A percentile compares a stretch with the other conserved stretches of the same genome.
Evolutionary conservation across 2,888 invertebrate species (phyloP).

Genomic region (Spilarctia lutea): DNA sequence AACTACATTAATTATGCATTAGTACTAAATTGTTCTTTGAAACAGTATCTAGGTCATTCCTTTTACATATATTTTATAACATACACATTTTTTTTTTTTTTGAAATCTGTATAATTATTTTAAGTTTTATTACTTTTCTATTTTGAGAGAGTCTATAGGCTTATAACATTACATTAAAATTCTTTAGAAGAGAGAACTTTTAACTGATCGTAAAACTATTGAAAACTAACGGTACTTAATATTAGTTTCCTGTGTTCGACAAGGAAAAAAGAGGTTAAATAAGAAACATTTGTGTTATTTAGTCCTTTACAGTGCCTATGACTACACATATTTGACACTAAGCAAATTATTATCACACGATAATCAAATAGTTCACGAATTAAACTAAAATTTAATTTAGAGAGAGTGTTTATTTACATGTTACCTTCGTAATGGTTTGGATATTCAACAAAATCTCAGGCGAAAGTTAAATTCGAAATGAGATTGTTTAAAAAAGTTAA

Average conservation of each 20-base stretch:
- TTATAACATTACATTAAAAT: too few relatives aligned
- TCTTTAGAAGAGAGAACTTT: too few relatives aligned
- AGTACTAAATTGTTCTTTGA: neutral
- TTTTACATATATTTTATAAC: neutral
- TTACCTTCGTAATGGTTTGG: neutral
- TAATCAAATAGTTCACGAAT: neutral
- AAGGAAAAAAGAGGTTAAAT: too few relatives aligned
- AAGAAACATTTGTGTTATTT: neutral
- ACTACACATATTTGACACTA: neutral
- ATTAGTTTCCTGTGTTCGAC: too few relatives aligned
- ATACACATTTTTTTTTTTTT: neutral
- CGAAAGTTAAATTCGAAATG: conserved; percentile 63
- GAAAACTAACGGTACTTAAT: too few relatives aligned
- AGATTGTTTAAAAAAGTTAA: conserved; percentile 76
- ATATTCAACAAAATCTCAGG: conserved; percentile 48
- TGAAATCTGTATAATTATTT: too few relatives aligned
- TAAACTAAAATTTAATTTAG: neutral
- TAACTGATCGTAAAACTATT: too few relatives aligned
- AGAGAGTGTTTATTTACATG: neutral
- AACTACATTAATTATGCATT: neutral
- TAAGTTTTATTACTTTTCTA: too few relatives aligned
- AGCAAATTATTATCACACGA: neutral
- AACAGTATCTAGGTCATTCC: neutral
- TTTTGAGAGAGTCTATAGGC: too few relatives aligned
- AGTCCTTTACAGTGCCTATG: neutral